Evolutionary conservation across 1,140 invertebrate genomes (phyloP), one percentile per base, ranked within the genome.

Genomic region (Drosophila azteca): DNA sequence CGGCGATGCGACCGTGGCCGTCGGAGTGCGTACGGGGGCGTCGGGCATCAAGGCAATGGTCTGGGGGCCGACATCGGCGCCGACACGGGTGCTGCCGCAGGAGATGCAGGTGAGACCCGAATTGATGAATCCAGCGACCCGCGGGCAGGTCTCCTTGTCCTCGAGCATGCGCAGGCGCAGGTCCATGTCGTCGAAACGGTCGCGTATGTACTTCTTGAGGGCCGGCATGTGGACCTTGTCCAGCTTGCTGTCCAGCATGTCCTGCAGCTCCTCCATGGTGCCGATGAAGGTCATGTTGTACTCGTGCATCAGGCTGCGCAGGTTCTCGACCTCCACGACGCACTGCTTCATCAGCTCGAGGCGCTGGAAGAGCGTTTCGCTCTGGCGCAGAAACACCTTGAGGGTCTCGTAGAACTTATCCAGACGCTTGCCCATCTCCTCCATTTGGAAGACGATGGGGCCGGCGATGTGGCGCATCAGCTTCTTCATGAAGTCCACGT

Each of bases 261-360:
- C 90, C 79, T 91, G 90, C 51, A 91, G 64, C 46, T 91, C 90
- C 74, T 91, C 90, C 81, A 91, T 88, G 52, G 90, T 82, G 11
- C 80, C 76, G 1, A 91, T 49, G 24, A 91, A 91, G 1, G 76
- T 77, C 0, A 77, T 6, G 60, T 91, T 75, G 41, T 91, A 73
- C 11, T 89, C 72, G 13, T 88, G 70, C 0, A 91, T 52, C 29
- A 79, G 39, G 0, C 45, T 17, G 0, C 80, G 62, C 7, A 91
- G 45, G 29, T 52, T 60, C 43, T 90, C 87, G 6, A 90, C 89
- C 61, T 91, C 90, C n/a, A 72, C 51, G 35, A 89, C 63, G n/a
- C 87, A 90, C 35, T 76, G 74, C 45, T 79, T 79, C 5, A 91
- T 64, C 26, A 91, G 46, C 13, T 87, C 76, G 4, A 90, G 52